Evolutionary conservation across 2,113 vertebrate species (phyloP).

Genomic region (Misgurnus mizolepis): DNA sequence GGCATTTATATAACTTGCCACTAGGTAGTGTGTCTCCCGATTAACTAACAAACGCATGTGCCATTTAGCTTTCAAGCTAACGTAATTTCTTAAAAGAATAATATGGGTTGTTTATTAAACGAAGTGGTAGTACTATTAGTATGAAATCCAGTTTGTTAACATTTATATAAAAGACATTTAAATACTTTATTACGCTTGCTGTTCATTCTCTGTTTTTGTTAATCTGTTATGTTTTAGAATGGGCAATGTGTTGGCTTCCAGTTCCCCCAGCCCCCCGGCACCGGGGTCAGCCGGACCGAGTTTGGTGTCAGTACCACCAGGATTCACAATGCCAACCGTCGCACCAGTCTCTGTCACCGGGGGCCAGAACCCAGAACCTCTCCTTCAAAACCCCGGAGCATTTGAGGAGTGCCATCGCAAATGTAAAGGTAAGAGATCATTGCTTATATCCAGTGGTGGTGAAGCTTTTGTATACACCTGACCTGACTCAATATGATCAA

Average conservation of each 20-base stretch:
- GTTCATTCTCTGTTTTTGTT: neutral
- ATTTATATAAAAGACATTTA: too few relatives aligned
- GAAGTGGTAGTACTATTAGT: neutral
- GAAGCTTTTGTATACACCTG: neutral
- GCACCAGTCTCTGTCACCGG: constrained; percentile 61
- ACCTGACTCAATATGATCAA: too few relatives aligned
- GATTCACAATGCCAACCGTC: constrained; percentile 75
- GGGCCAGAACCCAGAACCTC: constrained; percentile 60
- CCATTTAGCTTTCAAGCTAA: constrained; percentile 26
- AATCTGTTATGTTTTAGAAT: constrained; percentile 60
- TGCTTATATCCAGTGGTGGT: neutral
- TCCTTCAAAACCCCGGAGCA: constrained; percentile 80
- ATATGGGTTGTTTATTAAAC: neutral
- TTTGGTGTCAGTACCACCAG: constrained; percentile 71
- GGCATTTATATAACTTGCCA: neutral
- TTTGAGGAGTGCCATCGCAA: constrained; percentile 89
- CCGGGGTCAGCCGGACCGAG: constrained; percentile 52
- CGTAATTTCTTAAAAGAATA: too few relatives aligned
- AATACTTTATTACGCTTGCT: neutral
- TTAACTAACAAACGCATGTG: neutral
- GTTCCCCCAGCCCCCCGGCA: constrained; percentile 70
- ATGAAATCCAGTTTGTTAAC: too few relatives aligned
- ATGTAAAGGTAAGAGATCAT: constrained; percentile 79
- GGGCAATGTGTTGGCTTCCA: constrained; percentile 82
- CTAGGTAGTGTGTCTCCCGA: neutral